Evolutionary conservation across 2,888 invertebrate species (phyloP), one percentile per base, ranked within the genome.

Genomic region (Cheilosia pagana): DNA sequence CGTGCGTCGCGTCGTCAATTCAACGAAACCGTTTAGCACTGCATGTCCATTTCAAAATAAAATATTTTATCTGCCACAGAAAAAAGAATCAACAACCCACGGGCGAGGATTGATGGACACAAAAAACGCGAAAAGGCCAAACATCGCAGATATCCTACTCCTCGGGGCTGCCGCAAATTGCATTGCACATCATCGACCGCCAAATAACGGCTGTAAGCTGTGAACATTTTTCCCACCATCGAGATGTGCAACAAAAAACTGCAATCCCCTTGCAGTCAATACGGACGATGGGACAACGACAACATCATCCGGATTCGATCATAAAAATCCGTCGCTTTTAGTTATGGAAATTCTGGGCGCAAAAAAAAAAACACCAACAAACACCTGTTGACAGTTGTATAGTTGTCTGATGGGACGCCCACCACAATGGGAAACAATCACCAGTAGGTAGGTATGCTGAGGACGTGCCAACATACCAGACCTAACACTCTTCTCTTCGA

Each of bases 141-240:
- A 63, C 76, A 63, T 25, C 43, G 57, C 35, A 31, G 50, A 16
- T 57, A 70, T 57, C 53, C 45, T n/a, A n/a, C n/a, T 62, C 57
- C 77, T 60, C 39, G 35, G 14, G 55, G 43, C 55, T 53, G 53
- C 41, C 67, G 57, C 85, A 81, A 65, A 83, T 65, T 76, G 68
- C 74, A 68, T 57, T 78, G 78, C 85, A 85, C 85, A 75, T 76
- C 81, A 67, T 67, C 75, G 71, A 67, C 63, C 71, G 48, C 75
- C 70, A 76, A 85, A 79, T 75, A 85, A 81, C 75, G 65, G 71
- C 76, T 85, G 81, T 79, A 81, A 85, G 76, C 75, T 76, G 72
- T 72, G 68, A 78, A 75, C n/a, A 70, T 59, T 21, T 65, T 85
- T 65, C 60, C 60, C 67, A 79, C 65, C 50, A 59, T 23, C 39